Percentiles rank a stretch among this genome's conserved stretches.
phyloP scores from a whole-genome alignment of 2,888 invertebrate species.

The Ormyrus thymus region DNA sequence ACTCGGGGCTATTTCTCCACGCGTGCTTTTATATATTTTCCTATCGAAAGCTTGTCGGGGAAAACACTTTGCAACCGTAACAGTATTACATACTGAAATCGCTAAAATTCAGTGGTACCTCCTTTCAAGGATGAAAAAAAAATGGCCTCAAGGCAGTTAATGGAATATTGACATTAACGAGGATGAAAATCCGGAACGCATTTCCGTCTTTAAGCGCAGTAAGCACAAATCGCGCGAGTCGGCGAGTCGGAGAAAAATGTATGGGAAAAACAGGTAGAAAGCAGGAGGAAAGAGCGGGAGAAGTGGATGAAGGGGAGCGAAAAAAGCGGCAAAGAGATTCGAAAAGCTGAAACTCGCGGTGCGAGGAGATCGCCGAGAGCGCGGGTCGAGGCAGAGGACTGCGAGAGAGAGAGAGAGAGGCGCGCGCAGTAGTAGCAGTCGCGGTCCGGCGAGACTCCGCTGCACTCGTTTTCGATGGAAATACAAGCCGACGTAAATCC shows the following conservation, averaged over 20 bases:
- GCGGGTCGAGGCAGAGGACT: no score
- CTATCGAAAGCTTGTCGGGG: no score
- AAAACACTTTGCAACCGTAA: no score
- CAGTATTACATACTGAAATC: no score
- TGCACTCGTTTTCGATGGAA: conserved; percentile 59
- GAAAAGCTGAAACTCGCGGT: conserved; percentile 41
- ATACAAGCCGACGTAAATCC: conserved; percentile 62
- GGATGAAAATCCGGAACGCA: conserved; percentile 10
- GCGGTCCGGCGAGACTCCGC: conserved; percentile 49
- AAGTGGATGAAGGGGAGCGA: conserved; percentile 36
- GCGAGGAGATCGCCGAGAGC: no score
- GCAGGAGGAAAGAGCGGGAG: neutral
- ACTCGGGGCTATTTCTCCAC: no score
- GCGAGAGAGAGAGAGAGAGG: no score
- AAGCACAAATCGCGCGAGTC: no score
- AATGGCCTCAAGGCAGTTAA: conserved; percentile 3
- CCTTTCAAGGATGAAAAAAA: neutral
- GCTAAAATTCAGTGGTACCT: no score
- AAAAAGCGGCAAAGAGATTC: conserved; percentile 45
- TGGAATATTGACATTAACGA: conserved; percentile 23
- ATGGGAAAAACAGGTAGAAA: conserved; percentile 47
- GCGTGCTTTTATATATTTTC: no score
- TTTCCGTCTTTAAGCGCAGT: no score
- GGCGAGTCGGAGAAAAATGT: conserved; percentile 30
- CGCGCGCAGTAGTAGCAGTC: conserved; percentile 22